Evolutionary conservation across 2,888 invertebrate species (phyloP), one percentile per base, ranked within the genome.

Genomic region (Lasioglossum malachurum): DNA sequence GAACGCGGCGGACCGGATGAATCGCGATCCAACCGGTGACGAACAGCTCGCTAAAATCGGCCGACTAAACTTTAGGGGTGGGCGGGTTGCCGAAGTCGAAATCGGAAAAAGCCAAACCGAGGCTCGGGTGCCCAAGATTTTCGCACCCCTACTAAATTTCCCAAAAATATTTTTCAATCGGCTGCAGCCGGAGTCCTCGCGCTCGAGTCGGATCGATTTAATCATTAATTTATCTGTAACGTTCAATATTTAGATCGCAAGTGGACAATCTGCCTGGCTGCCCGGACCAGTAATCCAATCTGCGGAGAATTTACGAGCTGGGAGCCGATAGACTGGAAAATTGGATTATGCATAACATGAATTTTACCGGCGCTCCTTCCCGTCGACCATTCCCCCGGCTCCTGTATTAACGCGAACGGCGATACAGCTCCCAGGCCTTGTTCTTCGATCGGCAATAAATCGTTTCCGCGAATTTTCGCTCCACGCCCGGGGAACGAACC

Each of bases 261-360:
- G 44, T 19, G 73, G 67, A 64, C 74, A 74, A 82, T 82, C 44
- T 41, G 78, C 53, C 77, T 19, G 19, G 67, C 67, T 74, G 67
- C 3, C 53, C 74, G 67, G n/a, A 19, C 78, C 73, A 31, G 64
- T 82, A 82, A 79, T 82, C 82, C 53, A 69, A 74, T 78, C 49
- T 64, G 60, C 49, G 60, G 57, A 72, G 75, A 83, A 83, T 80
- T 80, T 75, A 80, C 75, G 72, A 75, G n/a, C 79, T 16, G 27
- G 49, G 64, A 19, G 38, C 19, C 69, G 57, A 84, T 74, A 53
- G 72, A 74, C 53, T 72, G 82, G 46, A 78, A 78, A 82, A 82
- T 78, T 75, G 60, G 71, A 82, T 81, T 78, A 82, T 46, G 49
- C 31, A 31, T 75, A 71, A 72, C 71, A 49, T 71, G 31, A 78